Evolutionary conservation across 1,140 invertebrate genomes (phyloP), one percentile per base, ranked within the genome.

Genomic region (Andricus grossulariae): DNA sequence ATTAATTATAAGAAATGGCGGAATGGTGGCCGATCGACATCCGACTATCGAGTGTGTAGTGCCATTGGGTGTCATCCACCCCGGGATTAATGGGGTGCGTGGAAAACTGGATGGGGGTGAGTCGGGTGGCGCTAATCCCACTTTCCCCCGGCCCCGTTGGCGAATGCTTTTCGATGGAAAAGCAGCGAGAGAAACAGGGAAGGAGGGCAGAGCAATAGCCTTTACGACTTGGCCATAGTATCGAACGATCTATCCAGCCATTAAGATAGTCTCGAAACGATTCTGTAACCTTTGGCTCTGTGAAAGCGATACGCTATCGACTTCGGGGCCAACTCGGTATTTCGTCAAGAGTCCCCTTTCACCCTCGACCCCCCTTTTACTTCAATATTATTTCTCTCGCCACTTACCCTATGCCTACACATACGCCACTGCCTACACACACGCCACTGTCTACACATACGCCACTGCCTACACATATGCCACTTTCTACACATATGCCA

Each of bases 231-330:
- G 89, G 88, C 88, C 89, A 91, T 92, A 92, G 89, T 90, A 92
- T 91, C 89, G 87, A 92, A 92, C 91, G 90, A 92, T 91, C 91
- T 90, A 91, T 92, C 87, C 90, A 84, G 80, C 91, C 88, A 90
- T 92, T 92, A 91, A 92, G 91, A 92, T 92, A 92, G 91, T 92
- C 91, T 91, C 84, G 86, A 84, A 91, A 92, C 90, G 91, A 91
- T 92, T 92, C 90, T 88, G 89, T 91, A 91, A 92, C 91, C 91
- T 92, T 89, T 92, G 89, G 89, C 87, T 90, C 88, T 87, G 86
- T 88, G 83, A 91, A 91, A 91, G 87, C 90, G 89, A 92, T 92
- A 91, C 89, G 88, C 87, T 91, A 91, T 92, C 90, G 86, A 91
- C 85, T 91, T 70, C 79, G 85, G 82, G 87, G 83, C 86, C 82